Conservation (phyloP, 2,888 invertebrate species). For the Philaethria dido region DNA sequence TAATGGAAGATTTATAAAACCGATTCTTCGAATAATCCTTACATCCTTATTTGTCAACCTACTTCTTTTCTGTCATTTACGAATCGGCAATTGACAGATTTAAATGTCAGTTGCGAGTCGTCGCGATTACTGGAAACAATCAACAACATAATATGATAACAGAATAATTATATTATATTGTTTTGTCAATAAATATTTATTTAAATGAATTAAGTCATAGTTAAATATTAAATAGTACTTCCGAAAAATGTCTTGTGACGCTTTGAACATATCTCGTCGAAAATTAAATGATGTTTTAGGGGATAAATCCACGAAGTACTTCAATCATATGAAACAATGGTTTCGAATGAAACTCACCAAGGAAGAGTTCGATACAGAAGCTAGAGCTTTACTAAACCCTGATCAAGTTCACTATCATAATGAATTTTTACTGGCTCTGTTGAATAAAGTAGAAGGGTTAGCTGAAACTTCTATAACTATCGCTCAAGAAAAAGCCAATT, state of each 20-base stretch:
- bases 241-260: conserved; percentile 62
- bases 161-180: background rate
- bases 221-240: background rate
- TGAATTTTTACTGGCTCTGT: conserved; percentile 90
- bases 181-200: background rate
- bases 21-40: no score
- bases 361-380: conserved; percentile 92
- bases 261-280: conserved; percentile 84
- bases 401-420: conserved; percentile 93
- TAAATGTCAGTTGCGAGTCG: no score
- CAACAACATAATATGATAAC: background rate
- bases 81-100: no score
- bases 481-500: conserved; percentile 71
- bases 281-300: conserved; percentile 86
- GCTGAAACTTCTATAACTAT: conserved; percentile 74
- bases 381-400: conserved; percentile 87
- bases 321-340: conserved; percentile 89
- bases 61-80: no score
- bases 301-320: conserved; percentile 88
- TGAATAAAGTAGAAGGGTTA: conserved; percentile 88
- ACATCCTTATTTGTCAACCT: no score
- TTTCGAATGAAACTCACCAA: conserved; percentile 90
- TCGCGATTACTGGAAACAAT: background rate
- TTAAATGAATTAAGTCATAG: background rate
- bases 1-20: no score